These are phyloP conservation scores for Ramphastos sulfuratus DNA, from an alignment of 2,113 vertebrate species.

Conservation along the genomic window DNA sequence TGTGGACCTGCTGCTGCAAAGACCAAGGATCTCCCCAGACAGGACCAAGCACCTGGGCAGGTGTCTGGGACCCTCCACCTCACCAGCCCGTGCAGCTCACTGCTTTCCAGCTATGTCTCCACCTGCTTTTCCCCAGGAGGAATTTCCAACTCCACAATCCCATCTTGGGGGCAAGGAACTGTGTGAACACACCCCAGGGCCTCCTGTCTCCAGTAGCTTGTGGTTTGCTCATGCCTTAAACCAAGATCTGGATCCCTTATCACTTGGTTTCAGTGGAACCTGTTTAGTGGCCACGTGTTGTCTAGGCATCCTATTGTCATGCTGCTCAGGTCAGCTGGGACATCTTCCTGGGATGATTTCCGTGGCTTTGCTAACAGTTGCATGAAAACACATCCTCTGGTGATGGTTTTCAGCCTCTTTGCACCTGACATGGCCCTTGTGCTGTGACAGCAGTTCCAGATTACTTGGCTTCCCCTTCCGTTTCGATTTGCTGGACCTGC, in stretches of 20 bases:
- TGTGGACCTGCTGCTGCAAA: neutral
- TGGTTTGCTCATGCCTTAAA: neutral
- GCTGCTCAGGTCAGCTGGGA: neutral
- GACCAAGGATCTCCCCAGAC: fast-evolving
- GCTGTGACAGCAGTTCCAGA: neutral
- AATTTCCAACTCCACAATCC: neutral
- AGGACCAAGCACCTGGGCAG: fast-evolving
- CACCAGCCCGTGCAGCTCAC: fast-evolving
- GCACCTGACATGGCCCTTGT: neutral
- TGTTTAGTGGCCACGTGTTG: neutral
- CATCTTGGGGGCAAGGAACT: fast-evolving
- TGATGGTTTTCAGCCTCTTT: slow-evolving; percentile 23
- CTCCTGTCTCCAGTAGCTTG: neutral
- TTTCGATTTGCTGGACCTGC: neutral
- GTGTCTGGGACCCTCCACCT: fast-evolving
- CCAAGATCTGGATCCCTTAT: fast-evolving
- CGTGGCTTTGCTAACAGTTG: neutral
- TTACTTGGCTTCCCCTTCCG: neutral
- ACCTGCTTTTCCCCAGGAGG: neutral
- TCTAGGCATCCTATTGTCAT: slow-evolving; percentile 19
- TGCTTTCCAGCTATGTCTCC: neutral
- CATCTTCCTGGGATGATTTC: neutral
- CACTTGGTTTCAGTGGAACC: neutral
- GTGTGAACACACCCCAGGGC: neutral
- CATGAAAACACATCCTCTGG: slow-evolving; percentile 21